Evolutionary conservation across 2,113 vertebrate species (phyloP).

Genomic region (Ranitomeya imitator): DNA sequence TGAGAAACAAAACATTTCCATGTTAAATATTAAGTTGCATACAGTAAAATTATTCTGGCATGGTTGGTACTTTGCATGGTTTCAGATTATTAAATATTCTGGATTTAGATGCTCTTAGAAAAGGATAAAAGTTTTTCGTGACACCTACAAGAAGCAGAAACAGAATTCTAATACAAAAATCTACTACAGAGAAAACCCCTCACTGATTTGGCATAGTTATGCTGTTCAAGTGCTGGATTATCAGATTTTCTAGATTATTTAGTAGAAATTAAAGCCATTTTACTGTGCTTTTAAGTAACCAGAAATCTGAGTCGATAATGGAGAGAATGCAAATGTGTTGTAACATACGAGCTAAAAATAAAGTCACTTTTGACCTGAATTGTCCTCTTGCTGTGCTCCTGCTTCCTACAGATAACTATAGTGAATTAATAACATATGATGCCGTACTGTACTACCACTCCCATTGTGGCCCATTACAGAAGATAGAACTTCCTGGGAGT

Average conservation of each 20-base stretch:
- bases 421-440: constrained; percentile 8
- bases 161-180: too few relatives aligned
- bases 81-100: too few relatives aligned
- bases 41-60: too few relatives aligned
- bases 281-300: neutral
- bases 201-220: too few relatives aligned
- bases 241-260: neutral
- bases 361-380: neutral
- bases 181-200: too few relatives aligned
- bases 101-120: too few relatives aligned
- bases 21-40: too few relatives aligned
- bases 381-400: neutral
- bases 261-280: neutral
- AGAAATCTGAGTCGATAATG: neutral
- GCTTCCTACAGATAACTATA: constrained; percentile 26
- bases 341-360: neutral
- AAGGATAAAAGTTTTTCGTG: too few relatives aligned
- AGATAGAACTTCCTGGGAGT: neutral
- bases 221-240: too few relatives aligned
- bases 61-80: too few relatives aligned
- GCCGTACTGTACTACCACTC: neutral
- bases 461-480: neutral
- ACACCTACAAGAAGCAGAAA: too few relatives aligned
- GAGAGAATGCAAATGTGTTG: neutral
- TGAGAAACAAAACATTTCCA: too few relatives aligned